Conservation (phyloP, 2,888 invertebrate species). For the Callosobruchus maculatus region DNA sequence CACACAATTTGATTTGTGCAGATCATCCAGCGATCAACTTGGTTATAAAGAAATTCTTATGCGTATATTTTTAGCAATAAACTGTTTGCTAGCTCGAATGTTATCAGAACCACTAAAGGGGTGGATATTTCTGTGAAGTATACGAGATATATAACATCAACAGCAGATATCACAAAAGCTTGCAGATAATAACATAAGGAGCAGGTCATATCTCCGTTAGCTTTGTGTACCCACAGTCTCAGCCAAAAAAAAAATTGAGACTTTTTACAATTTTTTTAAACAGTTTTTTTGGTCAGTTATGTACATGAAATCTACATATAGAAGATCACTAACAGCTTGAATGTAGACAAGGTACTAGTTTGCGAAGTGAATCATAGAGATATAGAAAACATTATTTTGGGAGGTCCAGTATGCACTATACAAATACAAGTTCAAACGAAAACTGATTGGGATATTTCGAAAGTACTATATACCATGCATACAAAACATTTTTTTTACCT, state of each 20-base stretch:
- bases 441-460: no score
- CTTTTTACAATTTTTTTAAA: no score
- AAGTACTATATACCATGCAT: no score
- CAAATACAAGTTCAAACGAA: no score
- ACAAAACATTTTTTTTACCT: no score
- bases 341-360: background rate
- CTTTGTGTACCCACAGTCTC: background rate
- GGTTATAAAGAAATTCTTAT: no score
- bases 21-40: no score
- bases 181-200: constrained; percentile 30
- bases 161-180: constrained; percentile 44
- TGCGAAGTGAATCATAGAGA: no score
- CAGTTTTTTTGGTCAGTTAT: background rate
- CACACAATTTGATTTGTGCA: no score
- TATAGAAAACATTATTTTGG: no score
- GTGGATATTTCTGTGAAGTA: background rate
- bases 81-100: constrained; percentile 26
- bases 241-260: background rate
- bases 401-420: no score
- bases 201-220: background rate
- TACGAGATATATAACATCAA: constrained; percentile 31
- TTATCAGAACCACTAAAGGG: constrained; percentile 1
- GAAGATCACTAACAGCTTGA: background rate
- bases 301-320: background rate
- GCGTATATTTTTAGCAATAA: no score